Conservation (phyloP, 2,888 invertebrate genomes). For the Agrotis clavis region DNA sequence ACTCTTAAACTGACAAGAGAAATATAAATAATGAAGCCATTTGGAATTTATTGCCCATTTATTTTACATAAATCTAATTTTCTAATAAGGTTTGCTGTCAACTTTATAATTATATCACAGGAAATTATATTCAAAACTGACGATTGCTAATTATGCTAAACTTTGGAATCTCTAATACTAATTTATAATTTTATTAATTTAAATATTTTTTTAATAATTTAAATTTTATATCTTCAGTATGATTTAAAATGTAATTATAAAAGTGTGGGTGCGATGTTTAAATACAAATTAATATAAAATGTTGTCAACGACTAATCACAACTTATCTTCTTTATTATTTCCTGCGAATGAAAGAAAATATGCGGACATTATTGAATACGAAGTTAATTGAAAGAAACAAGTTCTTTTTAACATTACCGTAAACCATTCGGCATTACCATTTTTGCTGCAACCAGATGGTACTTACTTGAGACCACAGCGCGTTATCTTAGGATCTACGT, state of each 20-base stretch:
- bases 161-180: slow-evolving; percentile 7
- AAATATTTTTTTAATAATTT: slow-evolving; percentile 3
- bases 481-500: slow-evolving; percentile 22
- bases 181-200: no score
- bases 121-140: slow-evolving; percentile 36
- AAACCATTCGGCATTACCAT: slow-evolving; percentile 40
- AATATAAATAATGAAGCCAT: slow-evolving; percentile 43
- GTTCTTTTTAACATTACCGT: slow-evolving; percentile 21
- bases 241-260: slow-evolving; percentile 21
- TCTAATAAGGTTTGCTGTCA: slow-evolving; percentile 27
- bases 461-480: slow-evolving; percentile 3
- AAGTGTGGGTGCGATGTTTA: slow-evolving; percentile 29
- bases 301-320: not conserved
- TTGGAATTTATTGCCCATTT: slow-evolving; percentile 52
- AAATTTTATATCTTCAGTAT: slow-evolving; percentile 13
- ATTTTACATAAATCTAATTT: slow-evolving; percentile 55
- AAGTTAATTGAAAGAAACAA: slow-evolving; percentile 36
- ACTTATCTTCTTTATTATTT: slow-evolving; percentile 34
- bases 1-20: slow-evolving; percentile 15
- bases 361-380: not conserved
- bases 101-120: slow-evolving; percentile 53
- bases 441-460: slow-evolving; percentile 29
- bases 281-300: slow-evolving; percentile 17
- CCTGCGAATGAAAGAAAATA: slow-evolving; percentile 18
- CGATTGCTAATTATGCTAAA: slow-evolving; percentile 41